These are phyloP conservation scores for Perdita meconis DNA, from an alignment of 2,888 invertebrate genomes.

Conservation along the genomic window DNA sequence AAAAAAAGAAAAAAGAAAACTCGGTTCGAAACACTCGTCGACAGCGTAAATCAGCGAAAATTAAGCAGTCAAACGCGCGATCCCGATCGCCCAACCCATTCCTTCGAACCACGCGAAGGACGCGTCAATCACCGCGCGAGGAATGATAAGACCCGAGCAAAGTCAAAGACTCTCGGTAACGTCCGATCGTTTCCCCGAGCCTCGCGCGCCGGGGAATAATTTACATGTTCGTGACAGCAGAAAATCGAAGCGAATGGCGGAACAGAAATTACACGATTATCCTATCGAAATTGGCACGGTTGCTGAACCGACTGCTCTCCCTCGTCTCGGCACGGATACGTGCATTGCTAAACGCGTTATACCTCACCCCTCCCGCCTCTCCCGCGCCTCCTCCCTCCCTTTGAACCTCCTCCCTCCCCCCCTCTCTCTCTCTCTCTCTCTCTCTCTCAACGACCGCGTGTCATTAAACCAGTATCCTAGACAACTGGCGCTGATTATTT, in stretches of 20 bases:
- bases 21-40: background rate
- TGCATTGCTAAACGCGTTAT: conserved; percentile 71
- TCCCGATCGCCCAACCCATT: background rate
- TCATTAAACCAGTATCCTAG: conserved; percentile 80
- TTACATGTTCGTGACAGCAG: conserved; percentile 51
- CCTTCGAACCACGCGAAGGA: background rate
- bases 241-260: conserved; percentile 53
- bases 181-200: conserved; percentile 38
- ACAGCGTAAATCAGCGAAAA: conserved; percentile 6
- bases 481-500: conserved; percentile 81
- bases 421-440: conserved; percentile 60
- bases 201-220: conserved; percentile 46
- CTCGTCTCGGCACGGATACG: conserved; percentile 21
- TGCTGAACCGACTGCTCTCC: conserved; percentile 17
- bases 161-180: background rate
- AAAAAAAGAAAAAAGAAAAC: too few species aligned
- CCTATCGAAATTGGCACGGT: conserved; percentile 62
- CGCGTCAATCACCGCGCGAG: background rate
- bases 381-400: too few species aligned
- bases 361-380: conserved; percentile 21
- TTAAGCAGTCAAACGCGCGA: conserved; percentile 2
- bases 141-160: conserved; percentile 15
- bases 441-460: conserved; percentile 57
- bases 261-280: conserved; percentile 60
- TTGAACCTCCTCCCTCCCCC: too few species aligned